Percentiles rank a stretch among this genome's conserved stretches.
Conservation (phyloP, 1,140 invertebrate genomes). For the Zaprionus africanus region DNA sequence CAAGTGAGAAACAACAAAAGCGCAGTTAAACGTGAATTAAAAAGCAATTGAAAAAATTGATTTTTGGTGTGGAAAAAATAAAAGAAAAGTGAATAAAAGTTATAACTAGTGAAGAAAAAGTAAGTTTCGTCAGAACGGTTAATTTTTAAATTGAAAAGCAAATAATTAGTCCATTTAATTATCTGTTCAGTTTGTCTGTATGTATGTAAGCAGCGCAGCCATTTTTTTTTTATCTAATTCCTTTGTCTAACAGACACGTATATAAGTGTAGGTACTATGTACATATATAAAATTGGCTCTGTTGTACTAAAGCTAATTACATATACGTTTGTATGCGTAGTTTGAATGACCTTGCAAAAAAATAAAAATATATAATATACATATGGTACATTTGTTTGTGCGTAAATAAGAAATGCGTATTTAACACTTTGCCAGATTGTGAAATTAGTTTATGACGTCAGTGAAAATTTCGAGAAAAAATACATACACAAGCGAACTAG, state of each 20-base stretch:
- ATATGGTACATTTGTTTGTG: not conserved
- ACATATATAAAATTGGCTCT: not conserved
- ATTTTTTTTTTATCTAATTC: slow-evolving; percentile 23
- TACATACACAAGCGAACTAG: not conserved
- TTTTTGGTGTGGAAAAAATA: not conserved
- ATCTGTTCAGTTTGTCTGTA: not conserved
- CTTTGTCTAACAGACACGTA: slow-evolving; percentile 14
- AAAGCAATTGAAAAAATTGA: slow-evolving; percentile 22
- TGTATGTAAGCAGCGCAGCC: slow-evolving; percentile 10
- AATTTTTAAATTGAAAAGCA: not conserved
- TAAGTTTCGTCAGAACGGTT: slow-evolving; percentile 15
- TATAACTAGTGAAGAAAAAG: slow-evolving; percentile 10
- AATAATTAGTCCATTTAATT: not conserved
- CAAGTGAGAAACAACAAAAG: slow-evolving; percentile 8
- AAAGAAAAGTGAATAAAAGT: slow-evolving; percentile 21
- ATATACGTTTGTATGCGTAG: not conserved
- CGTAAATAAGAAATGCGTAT: slow-evolving; percentile 17
- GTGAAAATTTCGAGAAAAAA: slow-evolving; percentile 44
- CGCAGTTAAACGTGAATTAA: not conserved
- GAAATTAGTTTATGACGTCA: slow-evolving; percentile 50
- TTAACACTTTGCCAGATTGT: slow-evolving; percentile 26
- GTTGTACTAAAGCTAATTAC: not conserved
- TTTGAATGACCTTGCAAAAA: slow-evolving; percentile 8
- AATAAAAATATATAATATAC: not conserved
- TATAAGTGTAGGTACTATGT: not conserved